phyloP scores from a whole-genome alignment of 2,797 vertebrate genomes.

The Enteromius anoplus region DNA sequence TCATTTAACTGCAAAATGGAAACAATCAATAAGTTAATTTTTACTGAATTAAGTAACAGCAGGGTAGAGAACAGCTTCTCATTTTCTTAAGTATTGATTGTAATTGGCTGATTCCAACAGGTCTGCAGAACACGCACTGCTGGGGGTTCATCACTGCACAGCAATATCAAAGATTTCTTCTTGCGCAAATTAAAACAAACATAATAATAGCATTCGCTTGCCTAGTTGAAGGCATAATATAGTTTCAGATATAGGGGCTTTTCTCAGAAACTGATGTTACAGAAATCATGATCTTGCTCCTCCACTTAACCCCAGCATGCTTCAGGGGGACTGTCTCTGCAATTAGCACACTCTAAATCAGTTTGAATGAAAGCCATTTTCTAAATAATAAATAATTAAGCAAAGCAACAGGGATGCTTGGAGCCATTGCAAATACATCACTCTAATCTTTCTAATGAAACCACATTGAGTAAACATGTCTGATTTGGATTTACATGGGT shows the following conservation, averaged over 20 bases:
- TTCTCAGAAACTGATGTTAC: not conserved
- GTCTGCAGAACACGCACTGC: constrained; percentile 21
- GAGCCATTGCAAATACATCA: constrained; percentile 6
- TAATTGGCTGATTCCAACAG: constrained; percentile 40
- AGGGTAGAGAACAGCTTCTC: constrained; percentile 37
- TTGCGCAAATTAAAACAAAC: constrained; percentile 33
- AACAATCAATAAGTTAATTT: constrained; percentile 43
- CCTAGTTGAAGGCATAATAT: not conserved
- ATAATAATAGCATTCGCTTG: not conserved
- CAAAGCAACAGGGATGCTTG: constrained; percentile 29
- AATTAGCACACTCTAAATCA: constrained; percentile 33
- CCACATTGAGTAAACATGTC: constrained; percentile 19
- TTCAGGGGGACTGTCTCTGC: constrained; percentile 18
- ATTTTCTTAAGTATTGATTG: constrained; percentile 47
- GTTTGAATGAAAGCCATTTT: constrained; percentile 40
- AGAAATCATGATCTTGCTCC: constrained; percentile 29
- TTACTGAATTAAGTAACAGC: constrained; percentile 41
- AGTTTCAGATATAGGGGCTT: constrained; percentile 5
- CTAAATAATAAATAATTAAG: constrained; percentile 30
- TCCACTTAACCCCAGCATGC: constrained; percentile 29
- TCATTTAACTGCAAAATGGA: constrained; percentile 28
- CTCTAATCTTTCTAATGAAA: constrained; percentile 25
- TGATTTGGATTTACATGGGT: not conserved
- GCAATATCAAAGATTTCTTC: not conserved
- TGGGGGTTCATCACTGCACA: constrained; percentile 22